Conservation (phyloP, 1,140 invertebrate species). For the Ctenoplectra terminalis region DNA sequence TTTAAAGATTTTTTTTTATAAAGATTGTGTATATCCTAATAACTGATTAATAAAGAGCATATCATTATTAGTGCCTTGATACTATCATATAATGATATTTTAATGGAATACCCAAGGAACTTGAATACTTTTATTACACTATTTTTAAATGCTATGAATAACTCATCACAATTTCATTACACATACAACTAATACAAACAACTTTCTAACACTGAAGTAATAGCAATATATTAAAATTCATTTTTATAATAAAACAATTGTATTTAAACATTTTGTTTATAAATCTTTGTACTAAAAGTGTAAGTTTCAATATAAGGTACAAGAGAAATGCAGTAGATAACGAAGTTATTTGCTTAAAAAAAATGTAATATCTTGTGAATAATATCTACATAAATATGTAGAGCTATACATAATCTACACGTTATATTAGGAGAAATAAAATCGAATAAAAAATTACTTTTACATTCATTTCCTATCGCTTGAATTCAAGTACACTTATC, state of each 20-base stretch:
- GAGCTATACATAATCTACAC: conserved; percentile 13
- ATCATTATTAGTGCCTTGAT: conserved; percentile 9
- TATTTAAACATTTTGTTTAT: conserved; percentile 3
- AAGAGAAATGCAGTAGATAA: too few species aligned
- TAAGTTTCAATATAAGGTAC: conserved; percentile 1
- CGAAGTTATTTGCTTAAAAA: conserved; percentile 17
- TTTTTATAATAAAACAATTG: conserved; percentile 31
- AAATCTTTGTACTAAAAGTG: conserved; percentile 32
- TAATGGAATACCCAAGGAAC: neutral
- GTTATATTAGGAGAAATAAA: conserved; percentile 26
- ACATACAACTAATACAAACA: neutral
- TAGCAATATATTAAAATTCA: conserved; percentile 20
- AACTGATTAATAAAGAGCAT: neutral
- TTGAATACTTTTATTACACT: neutral
- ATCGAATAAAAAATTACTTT: neutral
- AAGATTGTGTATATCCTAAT: neutral
- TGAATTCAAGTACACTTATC: neutral
- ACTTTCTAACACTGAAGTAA: conserved; percentile 2
- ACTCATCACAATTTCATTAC: conserved; percentile 1
- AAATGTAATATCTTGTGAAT: neutral
- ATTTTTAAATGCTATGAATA: conserved; percentile 32
- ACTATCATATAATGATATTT: neutral
- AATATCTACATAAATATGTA: too few species aligned
- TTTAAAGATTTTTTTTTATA: neutral
- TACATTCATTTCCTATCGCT: neutral